Evolutionary conservation across 1,140 invertebrate genomes (phyloP).

Genomic region (Cotesia vestalis): DNA sequence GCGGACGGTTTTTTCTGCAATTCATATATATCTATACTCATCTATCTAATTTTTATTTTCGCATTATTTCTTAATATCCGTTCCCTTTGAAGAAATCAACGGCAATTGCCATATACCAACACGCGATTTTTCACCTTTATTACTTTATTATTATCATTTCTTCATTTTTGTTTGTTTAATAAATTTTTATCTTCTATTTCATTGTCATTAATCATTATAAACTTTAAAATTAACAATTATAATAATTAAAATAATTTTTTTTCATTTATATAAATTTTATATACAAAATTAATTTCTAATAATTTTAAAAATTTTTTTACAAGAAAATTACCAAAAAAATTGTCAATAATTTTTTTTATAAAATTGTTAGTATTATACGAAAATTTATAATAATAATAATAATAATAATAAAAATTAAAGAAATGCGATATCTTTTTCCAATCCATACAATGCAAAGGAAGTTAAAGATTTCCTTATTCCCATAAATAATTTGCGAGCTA

Average conservation of each 20-base stretch:
- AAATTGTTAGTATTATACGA: too few species aligned
- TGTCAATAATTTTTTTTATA: too few species aligned
- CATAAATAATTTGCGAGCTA: background rate
- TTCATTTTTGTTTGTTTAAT: background rate
- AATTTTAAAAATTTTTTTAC: too few species aligned
- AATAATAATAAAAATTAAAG: too few species aligned
- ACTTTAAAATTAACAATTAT: too few species aligned
- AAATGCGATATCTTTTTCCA: too few species aligned
- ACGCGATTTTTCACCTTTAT: slow-evolving; percentile 37
- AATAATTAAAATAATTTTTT: too few species aligned
- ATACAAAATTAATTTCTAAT: too few species aligned
- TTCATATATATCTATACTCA: slow-evolving; percentile 59
- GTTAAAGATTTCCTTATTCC: background rate
- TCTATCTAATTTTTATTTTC: slow-evolving; percentile 41
- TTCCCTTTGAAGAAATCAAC: slow-evolving; percentile 62
- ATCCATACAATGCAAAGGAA: background rate
- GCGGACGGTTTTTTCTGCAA: slow-evolving; percentile 5
- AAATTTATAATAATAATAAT: too few species aligned
- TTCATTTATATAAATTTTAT: too few species aligned
- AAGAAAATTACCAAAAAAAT: too few species aligned
- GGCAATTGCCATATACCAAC: slow-evolving; percentile 50
- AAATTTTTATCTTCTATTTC: background rate
- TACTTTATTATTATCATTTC: background rate
- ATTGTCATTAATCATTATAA: too few species aligned
- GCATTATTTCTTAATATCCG: slow-evolving; percentile 60